A percentile compares a stretch with the other conserved stretches of the same genome.
Evolutionary conservation across 2,888 invertebrate genomes (phyloP).

Genomic region (Epinotia ramella): DNA sequence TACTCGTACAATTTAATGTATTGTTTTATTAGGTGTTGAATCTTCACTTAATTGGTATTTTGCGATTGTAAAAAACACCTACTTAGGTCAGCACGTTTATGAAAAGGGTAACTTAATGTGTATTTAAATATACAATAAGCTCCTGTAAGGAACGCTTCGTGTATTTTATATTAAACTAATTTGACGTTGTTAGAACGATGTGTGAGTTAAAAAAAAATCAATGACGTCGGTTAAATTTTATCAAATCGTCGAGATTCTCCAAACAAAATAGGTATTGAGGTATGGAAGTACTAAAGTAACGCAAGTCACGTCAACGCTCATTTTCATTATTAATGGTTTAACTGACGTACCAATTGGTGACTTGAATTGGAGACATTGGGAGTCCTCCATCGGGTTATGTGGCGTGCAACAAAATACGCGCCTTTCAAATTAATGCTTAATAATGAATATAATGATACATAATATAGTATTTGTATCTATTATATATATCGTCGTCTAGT

Average conservation of each 20-base stretch:
- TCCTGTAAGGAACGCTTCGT: neutral
- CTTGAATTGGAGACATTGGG: neutral
- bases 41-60: conserved; percentile 35
- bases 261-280: no score
- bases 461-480: no score
- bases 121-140: neutral
- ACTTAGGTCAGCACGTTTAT: neutral
- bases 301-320: neutral
- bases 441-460: no score
- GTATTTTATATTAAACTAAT: neutral
- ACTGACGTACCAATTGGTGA: neutral
- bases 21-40: no score
- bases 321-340: neutral
- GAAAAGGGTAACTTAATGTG: neutral
- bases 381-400: neutral
- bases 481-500: no score
- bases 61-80: neutral
- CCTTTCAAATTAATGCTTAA: no score
- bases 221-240: no score
- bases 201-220: no score
- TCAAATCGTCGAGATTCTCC: no score
- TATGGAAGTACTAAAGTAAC: neutral
- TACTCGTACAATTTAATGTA: no score
- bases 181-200: neutral
- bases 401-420: no score